Conservation (phyloP, 2,113 vertebrate species). For the Bos indicus region DNA sequence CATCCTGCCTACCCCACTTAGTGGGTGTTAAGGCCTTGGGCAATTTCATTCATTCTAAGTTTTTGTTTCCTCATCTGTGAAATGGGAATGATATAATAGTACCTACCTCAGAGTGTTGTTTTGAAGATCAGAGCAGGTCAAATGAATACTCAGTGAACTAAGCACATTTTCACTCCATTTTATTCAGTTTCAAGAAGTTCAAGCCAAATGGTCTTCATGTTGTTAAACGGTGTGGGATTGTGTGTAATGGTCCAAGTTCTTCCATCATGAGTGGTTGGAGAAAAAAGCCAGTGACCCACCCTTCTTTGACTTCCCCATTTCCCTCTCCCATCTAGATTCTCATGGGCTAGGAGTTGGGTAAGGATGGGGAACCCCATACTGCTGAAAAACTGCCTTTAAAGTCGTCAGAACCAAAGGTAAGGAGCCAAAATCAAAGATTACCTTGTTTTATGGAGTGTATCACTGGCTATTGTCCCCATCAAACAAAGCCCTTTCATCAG, state of each 20-base stretch:
- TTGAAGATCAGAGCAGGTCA: background rate
- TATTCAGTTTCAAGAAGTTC: background rate
- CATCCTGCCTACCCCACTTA: background rate
- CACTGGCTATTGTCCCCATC: conserved; percentile 90
- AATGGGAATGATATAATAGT: background rate
- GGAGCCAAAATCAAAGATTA: conserved; percentile 81
- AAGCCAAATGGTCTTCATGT: background rate
- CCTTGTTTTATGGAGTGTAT: conserved; percentile 83
- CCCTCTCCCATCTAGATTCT: background rate
- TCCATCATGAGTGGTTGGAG: background rate
- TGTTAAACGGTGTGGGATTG: background rate
- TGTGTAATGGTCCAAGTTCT: background rate
- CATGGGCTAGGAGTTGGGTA: background rate
- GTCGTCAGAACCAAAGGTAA: conserved; percentile 71
- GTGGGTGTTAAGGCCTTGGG: background rate
- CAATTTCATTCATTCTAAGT: background rate
- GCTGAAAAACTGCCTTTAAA: conserved; percentile 19
- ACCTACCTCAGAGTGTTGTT: background rate
- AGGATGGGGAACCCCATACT: background rate
- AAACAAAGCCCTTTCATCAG: conserved; percentile 99
- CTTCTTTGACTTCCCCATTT: background rate
- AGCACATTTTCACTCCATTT: background rate
- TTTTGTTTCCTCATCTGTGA: conserved; percentile 42
- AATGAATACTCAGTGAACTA: background rate
- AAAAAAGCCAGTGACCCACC: background rate